Conservation (phyloP, 2,797 vertebrate genomes). For the Eurystomus glaucurus region DNA sequence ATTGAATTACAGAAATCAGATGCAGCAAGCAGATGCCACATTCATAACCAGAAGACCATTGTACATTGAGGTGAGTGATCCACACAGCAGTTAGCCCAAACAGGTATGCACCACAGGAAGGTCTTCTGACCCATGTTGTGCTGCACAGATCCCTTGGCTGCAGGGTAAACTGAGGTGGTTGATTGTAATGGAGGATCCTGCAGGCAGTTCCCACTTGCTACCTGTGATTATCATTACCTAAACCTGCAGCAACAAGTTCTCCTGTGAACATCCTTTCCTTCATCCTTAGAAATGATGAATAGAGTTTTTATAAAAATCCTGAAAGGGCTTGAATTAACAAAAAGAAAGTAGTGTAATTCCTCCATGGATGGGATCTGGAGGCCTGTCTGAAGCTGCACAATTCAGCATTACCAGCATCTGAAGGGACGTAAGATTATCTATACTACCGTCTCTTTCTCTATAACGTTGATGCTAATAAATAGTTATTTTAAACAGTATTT, state of each 20-base stretch:
- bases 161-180: neutral
- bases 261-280: neutral
- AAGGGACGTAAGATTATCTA: neutral
- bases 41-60: neutral
- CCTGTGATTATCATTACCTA: accelerated
- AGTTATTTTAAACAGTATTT: neutral
- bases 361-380: neutral
- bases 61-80: neutral
- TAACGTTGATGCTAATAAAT: neutral
- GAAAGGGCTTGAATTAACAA: neutral
- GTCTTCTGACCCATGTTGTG: accelerated
- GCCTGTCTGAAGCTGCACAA: accelerated
- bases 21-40: accelerated
- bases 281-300: neutral
- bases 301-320: neutral
- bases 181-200: accelerated
- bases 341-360: neutral
- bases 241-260: neutral
- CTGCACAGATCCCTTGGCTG: neutral
- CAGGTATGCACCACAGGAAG: accelerated
- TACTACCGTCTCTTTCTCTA: neutral
- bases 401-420: neutral
- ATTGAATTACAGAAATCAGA: neutral
- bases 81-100: neutral
- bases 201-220: neutral